These are phyloP conservation scores for Linyphia triangularis DNA, from an alignment of 2,888 invertebrate species.

Conservation along the genomic window DNA sequence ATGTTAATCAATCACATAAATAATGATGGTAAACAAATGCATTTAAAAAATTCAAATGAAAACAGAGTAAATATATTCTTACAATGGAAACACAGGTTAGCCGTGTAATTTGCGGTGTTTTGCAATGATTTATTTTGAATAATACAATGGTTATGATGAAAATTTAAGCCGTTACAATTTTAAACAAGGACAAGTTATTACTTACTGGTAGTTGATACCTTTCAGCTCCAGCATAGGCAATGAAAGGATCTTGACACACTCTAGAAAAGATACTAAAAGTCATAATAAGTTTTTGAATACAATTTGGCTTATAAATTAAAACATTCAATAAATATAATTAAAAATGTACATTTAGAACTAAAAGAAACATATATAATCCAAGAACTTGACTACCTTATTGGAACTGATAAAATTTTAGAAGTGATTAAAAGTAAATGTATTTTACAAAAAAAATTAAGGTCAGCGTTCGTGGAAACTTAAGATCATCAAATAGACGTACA, in stretches of 20 bases:
- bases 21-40: not conserved
- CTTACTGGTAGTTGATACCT: conserved; percentile 95
- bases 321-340: not conserved
- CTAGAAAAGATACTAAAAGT: conserved; percentile 79
- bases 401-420: no score
- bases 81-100: not conserved
- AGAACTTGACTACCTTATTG: no score
- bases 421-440: no score
- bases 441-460: no score
- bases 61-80: not conserved
- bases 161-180: not conserved
- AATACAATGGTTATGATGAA: not conserved
- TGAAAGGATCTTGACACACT: conserved; percentile 97
- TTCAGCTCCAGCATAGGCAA: conserved; percentile 89
- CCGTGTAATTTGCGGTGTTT: no score
- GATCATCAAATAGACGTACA: no score
- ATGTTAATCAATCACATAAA: not conserved
- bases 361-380: not conserved
- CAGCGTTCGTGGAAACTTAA: no score
- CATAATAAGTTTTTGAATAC: conserved; percentile 55
- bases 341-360: not conserved
- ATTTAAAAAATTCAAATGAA: not conserved
- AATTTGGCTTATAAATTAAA: not conserved
- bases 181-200: conserved; percentile 33
- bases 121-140: not conserved